Percentiles rank a stretch among this genome's conserved stretches.
These are phyloP conservation scores for Heteropelma amictum DNA, from an alignment of 2,888 invertebrate species.

Conservation along the genomic window DNA sequence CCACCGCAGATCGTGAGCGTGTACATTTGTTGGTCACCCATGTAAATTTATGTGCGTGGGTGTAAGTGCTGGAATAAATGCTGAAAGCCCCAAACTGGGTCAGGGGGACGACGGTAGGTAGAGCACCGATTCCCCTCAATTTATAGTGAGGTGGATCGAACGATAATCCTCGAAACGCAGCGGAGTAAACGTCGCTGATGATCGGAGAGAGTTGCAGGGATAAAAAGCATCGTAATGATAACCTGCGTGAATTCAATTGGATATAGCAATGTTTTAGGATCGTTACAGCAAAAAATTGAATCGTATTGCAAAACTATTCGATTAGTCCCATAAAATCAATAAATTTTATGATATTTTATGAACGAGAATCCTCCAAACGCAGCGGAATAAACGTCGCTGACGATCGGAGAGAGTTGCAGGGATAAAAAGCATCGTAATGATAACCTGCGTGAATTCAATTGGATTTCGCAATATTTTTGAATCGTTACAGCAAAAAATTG, in stretches of 20 bases:
- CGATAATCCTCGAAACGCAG: conserved; percentile 66
- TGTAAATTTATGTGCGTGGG: too few species aligned
- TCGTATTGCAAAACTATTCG: too few species aligned
- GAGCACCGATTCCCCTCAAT: conserved; percentile 67
- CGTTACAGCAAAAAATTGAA: too few species aligned
- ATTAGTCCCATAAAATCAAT: too few species aligned
- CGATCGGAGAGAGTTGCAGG: conserved; percentile 46
- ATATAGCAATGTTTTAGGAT: too few species aligned
- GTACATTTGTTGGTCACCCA: too few species aligned
- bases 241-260: conserved; percentile 68
- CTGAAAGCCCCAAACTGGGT: not conserved
- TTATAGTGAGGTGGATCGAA: conserved; percentile 69
- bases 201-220: conserved; percentile 44
- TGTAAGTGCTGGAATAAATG: not conserved
- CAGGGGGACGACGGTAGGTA: not conserved
- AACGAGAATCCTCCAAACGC: conserved; percentile 67
- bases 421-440: conserved; percentile 66
- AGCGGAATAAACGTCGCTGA: conserved; percentile 29
- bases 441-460: conserved; percentile 68
- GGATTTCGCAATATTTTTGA: conserved; percentile 70
- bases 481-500: too few species aligned
- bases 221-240: conserved; percentile 68
- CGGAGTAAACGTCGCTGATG: conserved; percentile 17
- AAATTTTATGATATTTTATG: too few species aligned
- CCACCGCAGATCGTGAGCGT: too few species aligned